Evolutionary conservation across 2,113 vertebrate species (phyloP).

Genomic region (Entosphenus tridentatus): DNA sequence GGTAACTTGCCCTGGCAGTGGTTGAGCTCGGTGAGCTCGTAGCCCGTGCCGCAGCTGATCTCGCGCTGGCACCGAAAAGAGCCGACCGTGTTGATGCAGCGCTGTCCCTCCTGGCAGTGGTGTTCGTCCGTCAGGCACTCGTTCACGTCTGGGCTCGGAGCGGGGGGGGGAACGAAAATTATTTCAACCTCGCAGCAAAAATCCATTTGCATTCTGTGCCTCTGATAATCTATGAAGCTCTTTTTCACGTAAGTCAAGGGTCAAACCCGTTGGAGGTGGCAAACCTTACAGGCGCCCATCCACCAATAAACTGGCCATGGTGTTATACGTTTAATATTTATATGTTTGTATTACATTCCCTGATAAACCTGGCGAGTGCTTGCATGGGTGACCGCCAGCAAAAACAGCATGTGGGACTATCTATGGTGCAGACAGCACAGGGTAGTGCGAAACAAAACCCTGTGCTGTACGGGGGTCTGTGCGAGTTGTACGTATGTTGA

Average conservation of each 20-base stretch:
- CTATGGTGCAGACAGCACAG: too few species aligned
- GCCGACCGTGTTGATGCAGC: conserved; percentile 58
- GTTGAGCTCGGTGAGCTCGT: conserved; percentile 70
- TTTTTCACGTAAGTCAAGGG: neutral
- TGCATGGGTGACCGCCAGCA: too few species aligned
- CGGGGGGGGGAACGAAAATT: neutral
- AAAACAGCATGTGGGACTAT: too few species aligned
- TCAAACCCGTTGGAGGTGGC: neutral
- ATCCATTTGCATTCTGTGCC: too few species aligned
- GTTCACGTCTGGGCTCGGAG: conserved; percentile 40
- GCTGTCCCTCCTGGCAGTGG: conserved; percentile 47
- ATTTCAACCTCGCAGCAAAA: too few species aligned
- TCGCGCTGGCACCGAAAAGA: conserved; percentile 76
- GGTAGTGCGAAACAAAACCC: too few species aligned
- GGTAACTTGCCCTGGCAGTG: conserved; percentile 50
- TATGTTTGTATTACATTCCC: too few species aligned
- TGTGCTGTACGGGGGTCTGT: too few species aligned
- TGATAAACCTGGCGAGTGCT: too few species aligned
- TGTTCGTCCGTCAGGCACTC: conserved; percentile 54
- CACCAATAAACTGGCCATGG: too few species aligned
- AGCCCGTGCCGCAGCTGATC: conserved; percentile 81
- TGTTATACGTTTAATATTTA: too few species aligned
- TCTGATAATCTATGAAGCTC: neutral
- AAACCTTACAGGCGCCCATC: neutral
- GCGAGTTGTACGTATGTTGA: neutral